Base-by-base conservation (phyloP, 2,888 invertebrate genomes). In the Phania funesta region DNA sequence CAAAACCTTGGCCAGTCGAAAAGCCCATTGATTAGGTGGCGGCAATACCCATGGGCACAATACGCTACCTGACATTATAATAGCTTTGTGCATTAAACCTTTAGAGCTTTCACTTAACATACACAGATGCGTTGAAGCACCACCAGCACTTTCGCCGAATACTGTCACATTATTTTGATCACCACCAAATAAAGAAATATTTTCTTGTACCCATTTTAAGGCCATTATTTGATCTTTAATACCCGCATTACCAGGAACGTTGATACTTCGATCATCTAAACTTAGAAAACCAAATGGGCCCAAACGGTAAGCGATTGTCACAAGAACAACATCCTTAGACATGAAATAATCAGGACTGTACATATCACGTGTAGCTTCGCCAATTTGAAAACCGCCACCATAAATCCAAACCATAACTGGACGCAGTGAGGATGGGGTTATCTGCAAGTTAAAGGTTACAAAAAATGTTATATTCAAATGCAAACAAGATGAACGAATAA, bases 81-180 rank as follows among this genome's bases (percentile, higher is more conserved):
- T 90, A 1, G 87, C 89, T 80, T 88, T 89, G 83, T 90, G 87
- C 41, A 91, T 84, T 3, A 90, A 83, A 2, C 88, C 90, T 85
- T 91, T 91, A 0, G 92, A 90, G 80, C 91, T 89, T 6, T 91
- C 91, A 1, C 92, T 92, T 2, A 92, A 83, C 50, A 92, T 86
- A n/a, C 92, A 87, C 44, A 90, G 88, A 85, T 92, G 92, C 0
- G 91, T 91, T 0, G 92, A 90, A 4, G 91, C 91, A 9, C 89
- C 92, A 6, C 93, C 93, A 3, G 92, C 92, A 85, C 92, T 92
- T 83, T 92, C 92, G 0, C 93, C 92, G 84, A 92, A 92, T 0
- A 93, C 84, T 0, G 92, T 92, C 0, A 91, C 91, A 85, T 93
- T 93, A n/a, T 91, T 87, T 1, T 91, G 89, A 87, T 93, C 92